Base-by-base conservation (phyloP, 1,140 invertebrate genomes). In the Meloidogyne hapla region DNA sequence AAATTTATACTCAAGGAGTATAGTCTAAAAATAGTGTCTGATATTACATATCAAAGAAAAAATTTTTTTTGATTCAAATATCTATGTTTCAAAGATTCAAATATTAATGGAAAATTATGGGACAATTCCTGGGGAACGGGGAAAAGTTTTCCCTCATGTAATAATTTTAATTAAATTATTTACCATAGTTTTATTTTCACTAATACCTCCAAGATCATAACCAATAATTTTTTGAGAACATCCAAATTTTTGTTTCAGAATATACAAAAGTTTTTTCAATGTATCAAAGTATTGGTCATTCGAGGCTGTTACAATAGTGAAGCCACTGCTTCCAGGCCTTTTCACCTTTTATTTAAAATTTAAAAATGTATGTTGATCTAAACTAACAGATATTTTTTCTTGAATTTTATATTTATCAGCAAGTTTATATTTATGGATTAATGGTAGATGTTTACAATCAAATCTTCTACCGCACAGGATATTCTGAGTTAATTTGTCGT, bases 121-220 rank as follows among this genome's bases (percentile, higher is more conserved):
- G n/a, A n/a, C n/a, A n/a, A n/a, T n/a, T n/a, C n/a, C n/a, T n/a
- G n/a, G n/a, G n/a, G n/a, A n/a, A n/a, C n/a, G n/a, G n/a, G n/a
- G n/a, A n/a, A n/a, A n/a, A n/a, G n/a, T n/a, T n/a, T n/a, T n/a
- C n/a, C n/a, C n/a, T n/a, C n/a, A n/a, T n/a, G n/a, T n/a, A n/a
- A n/a, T n/a, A n/a, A n/a, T n/a, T n/a, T n/a, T n/a, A n/a, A n/a
- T n/a, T n/a, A n/a, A n/a, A n/a, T n/a, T n/a, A n/a, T 67, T 68
- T 68, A 40, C 67, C 67, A 18, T 68, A 3, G 5, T 28, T n/a
- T 28, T 26, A 28, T 68, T 21, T 8, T 21, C 67, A n/a, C n/a
- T 23, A n/a, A 68, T 21, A 23, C 67, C 67, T 21, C 67, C 67
- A 26, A 68, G 26, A 28, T 68, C 67, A 40, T 68, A 68, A 40